Evolutionary conservation across 2,113 vertebrate species (phyloP).

Genomic region (Phyllostomus discolor): DNA sequence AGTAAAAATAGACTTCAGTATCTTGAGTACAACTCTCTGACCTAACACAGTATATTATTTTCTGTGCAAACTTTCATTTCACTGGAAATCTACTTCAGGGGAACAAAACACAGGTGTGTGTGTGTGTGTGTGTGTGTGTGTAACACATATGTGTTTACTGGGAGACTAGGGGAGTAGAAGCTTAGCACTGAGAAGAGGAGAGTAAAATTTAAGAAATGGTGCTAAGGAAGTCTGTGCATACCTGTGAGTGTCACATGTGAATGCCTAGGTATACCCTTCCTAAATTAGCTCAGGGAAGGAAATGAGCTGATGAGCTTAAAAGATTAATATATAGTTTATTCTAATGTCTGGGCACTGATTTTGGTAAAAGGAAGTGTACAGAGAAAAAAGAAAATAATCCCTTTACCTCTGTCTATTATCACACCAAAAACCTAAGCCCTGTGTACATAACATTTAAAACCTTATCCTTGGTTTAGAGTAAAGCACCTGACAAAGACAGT

Average conservation of each 20-base stretch:
- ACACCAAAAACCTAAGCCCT: not conserved
- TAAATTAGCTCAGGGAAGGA: not conserved
- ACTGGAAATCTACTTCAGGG: not conserved
- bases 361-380: not conserved
- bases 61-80: not conserved
- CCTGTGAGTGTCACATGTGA: not conserved
- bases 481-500: not conserved
- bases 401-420: not conserved
- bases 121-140: not conserved
- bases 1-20: not conserved
- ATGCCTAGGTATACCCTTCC: not conserved
- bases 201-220: not conserved
- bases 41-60: not conserved
- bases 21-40: not conserved
- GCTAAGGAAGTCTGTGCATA: not conserved
- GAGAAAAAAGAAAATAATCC: not conserved
- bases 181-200: not conserved
- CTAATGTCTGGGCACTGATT: not conserved
- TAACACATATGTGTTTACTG: not conserved
- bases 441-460: not conserved
- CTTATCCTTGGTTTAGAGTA: not conserved
- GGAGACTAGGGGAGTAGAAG: not conserved
- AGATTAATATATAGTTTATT: not conserved
- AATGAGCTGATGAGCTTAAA: not conserved
- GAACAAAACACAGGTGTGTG: not conserved